Conservation (phyloP, 2,113 vertebrate genomes). For the Pagrus major region DNA sequence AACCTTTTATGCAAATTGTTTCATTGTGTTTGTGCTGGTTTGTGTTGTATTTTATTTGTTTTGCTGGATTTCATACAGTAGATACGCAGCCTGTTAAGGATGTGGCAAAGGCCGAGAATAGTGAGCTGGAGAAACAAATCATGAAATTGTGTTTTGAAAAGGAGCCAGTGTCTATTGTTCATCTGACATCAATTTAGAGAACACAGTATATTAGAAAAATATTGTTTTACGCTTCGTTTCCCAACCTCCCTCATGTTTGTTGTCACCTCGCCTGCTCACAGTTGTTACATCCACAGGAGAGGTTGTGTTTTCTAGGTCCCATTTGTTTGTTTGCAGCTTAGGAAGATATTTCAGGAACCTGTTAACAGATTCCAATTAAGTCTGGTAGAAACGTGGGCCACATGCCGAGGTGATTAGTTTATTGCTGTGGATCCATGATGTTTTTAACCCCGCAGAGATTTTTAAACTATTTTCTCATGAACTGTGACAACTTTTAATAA, state of each 20-base stretch:
- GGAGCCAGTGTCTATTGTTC: background rate
- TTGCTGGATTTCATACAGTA: background rate
- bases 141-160: background rate
- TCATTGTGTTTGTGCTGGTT: background rate
- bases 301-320: background rate
- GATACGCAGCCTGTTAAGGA: background rate
- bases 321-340: background rate
- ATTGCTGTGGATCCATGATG: background rate
- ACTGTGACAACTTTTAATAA: background rate
- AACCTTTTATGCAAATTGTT: conserved; percentile 1
- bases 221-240: conserved; percentile 8
- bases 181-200: background rate
- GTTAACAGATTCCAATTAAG: conserved; percentile 13
- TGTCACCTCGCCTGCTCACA: background rate
- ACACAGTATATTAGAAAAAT: background rate
- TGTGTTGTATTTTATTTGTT: background rate
- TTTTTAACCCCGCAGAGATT: background rate
- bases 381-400: background rate
- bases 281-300: background rate
- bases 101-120: background rate
- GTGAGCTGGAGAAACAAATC: background rate
- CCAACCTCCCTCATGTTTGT: background rate
- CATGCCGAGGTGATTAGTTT: background rate
- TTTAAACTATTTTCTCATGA: background rate
- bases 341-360: background rate